Evolutionary conservation across 2,888 invertebrate genomes (phyloP).

Genomic region (Pheosia gnoma): DNA sequence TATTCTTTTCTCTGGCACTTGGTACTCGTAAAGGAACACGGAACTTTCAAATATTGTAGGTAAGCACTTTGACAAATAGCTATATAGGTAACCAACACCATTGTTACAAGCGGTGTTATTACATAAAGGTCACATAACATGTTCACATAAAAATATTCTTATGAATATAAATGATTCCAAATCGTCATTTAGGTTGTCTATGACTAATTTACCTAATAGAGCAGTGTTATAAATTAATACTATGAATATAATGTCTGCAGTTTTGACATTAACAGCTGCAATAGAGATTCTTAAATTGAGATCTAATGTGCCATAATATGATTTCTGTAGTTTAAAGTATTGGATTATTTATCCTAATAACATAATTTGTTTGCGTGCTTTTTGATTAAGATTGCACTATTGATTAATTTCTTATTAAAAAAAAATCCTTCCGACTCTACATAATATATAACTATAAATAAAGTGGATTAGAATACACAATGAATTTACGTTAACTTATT

Average conservation of each 20-base stretch:
- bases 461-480: background rate
- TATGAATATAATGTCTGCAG: conserved; percentile 10
- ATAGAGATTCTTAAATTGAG: conserved; percentile 9
- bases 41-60: background rate
- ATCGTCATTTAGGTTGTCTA: background rate
- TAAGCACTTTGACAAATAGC: background rate
- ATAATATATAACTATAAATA: background rate
- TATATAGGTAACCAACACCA: background rate
- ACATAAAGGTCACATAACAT: conserved; percentile 9
- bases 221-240: conserved; percentile 4
- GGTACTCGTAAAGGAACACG: conserved; percentile 4
- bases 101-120: background rate
- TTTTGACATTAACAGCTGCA: conserved; percentile 12
- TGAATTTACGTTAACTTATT: too few relatives aligned
- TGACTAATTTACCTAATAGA: conserved; percentile 11
- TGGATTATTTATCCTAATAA: conserved; percentile 7
- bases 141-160: conserved; percentile 11
- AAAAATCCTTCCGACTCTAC: background rate
- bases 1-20: conserved; percentile 11
- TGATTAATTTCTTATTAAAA: background rate
- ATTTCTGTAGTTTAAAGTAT: conserved; percentile 3
- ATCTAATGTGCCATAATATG: conserved; percentile 8
- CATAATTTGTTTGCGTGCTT: background rate
- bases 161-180: conserved; percentile 16
- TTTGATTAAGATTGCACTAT: background rate